Evolutionary conservation across 1,140 invertebrate genomes (phyloP), one percentile per base, ranked within the genome.

Genomic region (Drosophila watanabei): DNA sequence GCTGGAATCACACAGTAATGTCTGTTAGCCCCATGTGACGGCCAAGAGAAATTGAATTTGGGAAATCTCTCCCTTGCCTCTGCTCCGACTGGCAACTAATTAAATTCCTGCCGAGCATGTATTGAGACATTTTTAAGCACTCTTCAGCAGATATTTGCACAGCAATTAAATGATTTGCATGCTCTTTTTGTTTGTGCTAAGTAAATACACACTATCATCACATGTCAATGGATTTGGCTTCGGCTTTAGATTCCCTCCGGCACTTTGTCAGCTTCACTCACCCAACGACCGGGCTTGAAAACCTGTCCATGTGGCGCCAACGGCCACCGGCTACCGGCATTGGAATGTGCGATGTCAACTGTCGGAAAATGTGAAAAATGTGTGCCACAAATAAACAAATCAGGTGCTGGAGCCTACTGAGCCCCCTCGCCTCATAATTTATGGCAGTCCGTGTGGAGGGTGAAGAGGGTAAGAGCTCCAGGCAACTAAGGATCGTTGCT

Each of bases 341-440:
- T 24, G 66, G 61, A 68, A 64, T 75, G 49, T 76, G 71, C 70
- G 57, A 54, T 63, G 76, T 76, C 51, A 56, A 62, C 75, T 57
- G 81, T 68, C 57, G 62, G 61, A 64, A 68, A 73, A 77, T 85
- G 72, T 80, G 73, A 85, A 82, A 80, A 80, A 84, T 81, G 58
- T 83, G 69, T 51, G 54, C 58, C 64, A 69, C 80, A 84, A 89
- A 88, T 89, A 88, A 84, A 84, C 80, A 89, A 89, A 81, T 84
- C 84, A 88, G 85, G 56, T 89, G 81, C 77, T 63, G 56, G 24
- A 18, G 28, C 49, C 49, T 32, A 9, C 62, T 39, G 37, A 41
- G 56, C 35, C 52, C 35, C 49, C 71, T 81, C 43, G 72, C 49
- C 73, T 79, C 54, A 70, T 81, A 84, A 79, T 81, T 81, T 81